A percentile compares a stretch with the other conserved stretches of the same genome.
These are phyloP conservation scores for Anhinga anhinga DNA, from an alignment of 2,113 vertebrate species.

Conservation along the genomic window DNA sequence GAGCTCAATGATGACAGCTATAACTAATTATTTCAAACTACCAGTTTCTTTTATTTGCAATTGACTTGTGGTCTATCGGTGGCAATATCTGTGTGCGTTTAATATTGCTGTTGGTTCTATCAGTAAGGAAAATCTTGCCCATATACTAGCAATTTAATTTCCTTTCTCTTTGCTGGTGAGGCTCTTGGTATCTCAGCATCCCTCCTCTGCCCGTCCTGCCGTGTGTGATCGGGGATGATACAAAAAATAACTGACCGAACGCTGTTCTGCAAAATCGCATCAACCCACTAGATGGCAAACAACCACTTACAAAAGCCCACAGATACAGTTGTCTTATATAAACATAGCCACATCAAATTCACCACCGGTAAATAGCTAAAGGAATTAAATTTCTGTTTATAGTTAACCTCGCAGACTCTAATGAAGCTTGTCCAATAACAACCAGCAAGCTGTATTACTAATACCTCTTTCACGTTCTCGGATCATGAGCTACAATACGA, in stretches of 20 bases:
- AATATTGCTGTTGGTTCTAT: neutral
- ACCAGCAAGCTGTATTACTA: rapidly evolving
- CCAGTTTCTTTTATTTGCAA: neutral
- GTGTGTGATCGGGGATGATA: rapidly evolving
- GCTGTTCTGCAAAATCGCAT: neutral
- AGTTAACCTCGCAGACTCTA: no score
- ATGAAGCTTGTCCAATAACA: neutral
- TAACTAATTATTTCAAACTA: neutral
- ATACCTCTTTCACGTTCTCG: neutral
- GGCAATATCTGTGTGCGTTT: neutral
- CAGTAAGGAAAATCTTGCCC: neutral
- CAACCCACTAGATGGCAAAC: constrained; percentile 54
- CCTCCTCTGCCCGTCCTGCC: rapidly evolving
- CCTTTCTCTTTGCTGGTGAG: neutral
- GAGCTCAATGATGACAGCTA: neutral
- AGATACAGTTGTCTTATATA: rapidly evolving
- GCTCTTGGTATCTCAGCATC: neutral
- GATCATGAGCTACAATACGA: rapidly evolving
- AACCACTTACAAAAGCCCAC: neutral
- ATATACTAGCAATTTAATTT: neutral
- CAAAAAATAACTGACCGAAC: rapidly evolving
- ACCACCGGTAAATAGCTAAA: rapidly evolving
- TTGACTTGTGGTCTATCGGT: rapidly evolving
- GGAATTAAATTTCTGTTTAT: neutral
- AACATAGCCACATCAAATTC: neutral